These are phyloP conservation scores for Hypothenemus hampei DNA, from an alignment of 1,140 invertebrate species.

Conservation along the genomic window DNA sequence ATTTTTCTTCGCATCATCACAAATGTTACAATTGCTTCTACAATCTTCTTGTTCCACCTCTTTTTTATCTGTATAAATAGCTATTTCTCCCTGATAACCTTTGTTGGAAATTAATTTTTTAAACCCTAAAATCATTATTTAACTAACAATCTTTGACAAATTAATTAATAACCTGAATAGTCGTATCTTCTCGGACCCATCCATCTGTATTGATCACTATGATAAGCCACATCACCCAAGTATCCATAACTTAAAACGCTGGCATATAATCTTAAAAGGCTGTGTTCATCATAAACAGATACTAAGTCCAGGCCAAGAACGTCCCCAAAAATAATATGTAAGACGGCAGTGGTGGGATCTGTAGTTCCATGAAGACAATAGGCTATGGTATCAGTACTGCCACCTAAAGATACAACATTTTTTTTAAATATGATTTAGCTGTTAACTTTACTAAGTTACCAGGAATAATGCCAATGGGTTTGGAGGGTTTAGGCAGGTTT, in stretches of 20 bases:
- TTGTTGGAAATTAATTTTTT: slow-evolving; percentile 68
- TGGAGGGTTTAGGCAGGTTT: slow-evolving; percentile 54
- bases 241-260: slow-evolving; percentile 85
- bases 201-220: slow-evolving; percentile 81
- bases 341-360: slow-evolving; percentile 72
- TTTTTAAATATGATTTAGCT: background rate
- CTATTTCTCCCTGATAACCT: slow-evolving; percentile 68
- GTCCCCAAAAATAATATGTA: slow-evolving; percentile 79
- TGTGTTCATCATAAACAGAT: slow-evolving; percentile 63
- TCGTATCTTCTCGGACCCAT: slow-evolving; percentile 87
- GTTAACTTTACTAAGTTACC: slow-evolving; percentile 30
- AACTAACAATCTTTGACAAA: background rate
- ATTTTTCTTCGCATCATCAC: slow-evolving; percentile 21
- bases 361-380: slow-evolving; percentile 79
- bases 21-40: slow-evolving; percentile 37
- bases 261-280: slow-evolving; percentile 67
- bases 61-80: slow-evolving; percentile 48
- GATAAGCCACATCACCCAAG: slow-evolving; percentile 76
- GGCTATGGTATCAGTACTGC: slow-evolving; percentile 81
- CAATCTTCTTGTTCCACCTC: slow-evolving; percentile 31
- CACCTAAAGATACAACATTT: slow-evolving; percentile 44
- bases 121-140: slow-evolving; percentile 51
- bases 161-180: slow-evolving; percentile 58
- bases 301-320: slow-evolving; percentile 70
- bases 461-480: slow-evolving; percentile 58